A percentile compares a stretch with the other conserved stretches of the same genome.
Evolutionary conservation across 2,113 vertebrate species (phyloP).

Genomic region (Hymenochirus boettgeri): DNA sequence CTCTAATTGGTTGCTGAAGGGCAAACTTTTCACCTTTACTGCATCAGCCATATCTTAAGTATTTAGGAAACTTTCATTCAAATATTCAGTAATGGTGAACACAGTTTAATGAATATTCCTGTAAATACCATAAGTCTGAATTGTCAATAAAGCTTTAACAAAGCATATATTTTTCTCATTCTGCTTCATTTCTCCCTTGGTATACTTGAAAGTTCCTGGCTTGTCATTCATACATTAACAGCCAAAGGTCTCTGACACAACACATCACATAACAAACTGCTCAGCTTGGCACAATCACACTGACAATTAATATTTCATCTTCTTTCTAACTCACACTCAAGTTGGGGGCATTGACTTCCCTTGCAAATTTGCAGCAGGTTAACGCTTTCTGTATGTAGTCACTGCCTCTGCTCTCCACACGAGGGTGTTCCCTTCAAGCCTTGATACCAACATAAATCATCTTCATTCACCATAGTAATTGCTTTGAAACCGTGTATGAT

Average conservation of each 20-base stretch:
- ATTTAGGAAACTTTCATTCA: no score
- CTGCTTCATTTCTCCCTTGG: no score
- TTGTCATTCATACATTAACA: neutral
- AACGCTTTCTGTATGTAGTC: neutral
- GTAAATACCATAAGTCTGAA: no score
- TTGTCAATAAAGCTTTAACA: no score
- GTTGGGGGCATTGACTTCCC: conserved; percentile 6
- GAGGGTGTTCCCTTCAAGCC: conserved; percentile 15
- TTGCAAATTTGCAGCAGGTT: conserved; percentile 4
- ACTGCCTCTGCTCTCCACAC: neutral
- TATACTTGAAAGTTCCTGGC: no score
- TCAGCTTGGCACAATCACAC: conserved; percentile 19
- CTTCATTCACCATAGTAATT: conserved; percentile 33
- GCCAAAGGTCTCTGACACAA: neutral
- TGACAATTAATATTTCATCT: conserved; percentile 23
- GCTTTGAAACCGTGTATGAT: conserved; percentile 33
- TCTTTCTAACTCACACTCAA: no score
- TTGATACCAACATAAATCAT: conserved; percentile 26
- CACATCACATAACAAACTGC: conserved; percentile 4
- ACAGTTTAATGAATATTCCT: no score
- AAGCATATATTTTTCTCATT: no score
- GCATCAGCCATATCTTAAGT: no score
- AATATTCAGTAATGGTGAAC: no score
- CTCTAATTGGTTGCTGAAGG: no score
- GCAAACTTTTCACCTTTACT: no score